Percentiles rank a stretch among this genome's conserved stretches.
Conservation (phyloP, 2,113 vertebrate genomes). For the Microcebus tavaratra region DNA sequence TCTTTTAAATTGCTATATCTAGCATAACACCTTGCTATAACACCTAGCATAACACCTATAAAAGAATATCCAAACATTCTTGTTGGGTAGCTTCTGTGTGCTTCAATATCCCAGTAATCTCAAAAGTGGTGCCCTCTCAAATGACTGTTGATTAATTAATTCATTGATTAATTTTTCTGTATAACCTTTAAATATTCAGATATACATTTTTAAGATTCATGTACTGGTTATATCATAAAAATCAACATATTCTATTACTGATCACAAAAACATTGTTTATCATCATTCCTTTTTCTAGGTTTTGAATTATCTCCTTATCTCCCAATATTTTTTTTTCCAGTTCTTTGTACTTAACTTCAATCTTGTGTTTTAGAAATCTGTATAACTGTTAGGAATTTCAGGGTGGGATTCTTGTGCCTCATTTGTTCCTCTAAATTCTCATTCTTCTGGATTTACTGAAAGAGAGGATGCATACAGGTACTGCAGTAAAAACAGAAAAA, state of each 20-base stretch:
- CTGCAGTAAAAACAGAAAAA: not conserved
- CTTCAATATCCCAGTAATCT: not conserved
- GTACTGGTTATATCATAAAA: not conserved
- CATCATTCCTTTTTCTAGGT: not conserved
- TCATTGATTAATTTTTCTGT: not conserved
- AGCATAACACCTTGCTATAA: not conserved
- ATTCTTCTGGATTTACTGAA: not conserved
- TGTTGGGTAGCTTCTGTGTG: not conserved
- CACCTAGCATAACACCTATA: not conserved
- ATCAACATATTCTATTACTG: not conserved
- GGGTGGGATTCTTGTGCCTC: not conserved
- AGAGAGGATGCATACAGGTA: not conserved
- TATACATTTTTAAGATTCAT: not conserved
- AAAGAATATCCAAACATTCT: not conserved
- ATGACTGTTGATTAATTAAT: not conserved
- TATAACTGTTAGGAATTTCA: not conserved
- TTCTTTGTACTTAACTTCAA: slow-evolving; percentile 6
- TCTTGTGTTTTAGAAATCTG: not conserved
- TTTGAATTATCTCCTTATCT: not conserved
- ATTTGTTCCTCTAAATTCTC: not conserved
- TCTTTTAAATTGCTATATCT: not conserved
- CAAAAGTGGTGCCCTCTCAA: not conserved
- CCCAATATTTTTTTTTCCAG: not conserved
- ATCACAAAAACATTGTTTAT: not conserved
- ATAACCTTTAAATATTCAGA: slow-evolving; percentile 46